These are phyloP conservation scores for Numida meleagris DNA, from an alignment of 2,113 vertebrate genomes.

Conservation along the genomic window DNA sequence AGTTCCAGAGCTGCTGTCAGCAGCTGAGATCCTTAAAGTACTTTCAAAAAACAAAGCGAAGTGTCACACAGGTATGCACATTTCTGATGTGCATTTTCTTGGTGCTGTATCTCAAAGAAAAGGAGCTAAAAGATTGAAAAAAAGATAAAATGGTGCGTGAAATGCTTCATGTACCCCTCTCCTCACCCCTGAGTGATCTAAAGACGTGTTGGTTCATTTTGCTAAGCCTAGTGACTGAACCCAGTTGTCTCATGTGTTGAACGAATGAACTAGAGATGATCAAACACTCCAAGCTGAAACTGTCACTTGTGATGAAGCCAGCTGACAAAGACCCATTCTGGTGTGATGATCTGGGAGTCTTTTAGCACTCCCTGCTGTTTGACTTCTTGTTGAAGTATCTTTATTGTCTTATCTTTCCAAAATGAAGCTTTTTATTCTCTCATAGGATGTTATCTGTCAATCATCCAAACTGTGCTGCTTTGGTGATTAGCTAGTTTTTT, in stretches of 20 bases:
- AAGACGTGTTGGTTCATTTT: background rate
- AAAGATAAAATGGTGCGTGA: background rate
- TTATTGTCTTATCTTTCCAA: background rate
- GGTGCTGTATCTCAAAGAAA: background rate
- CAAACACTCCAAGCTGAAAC: background rate
- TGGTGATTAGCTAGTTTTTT: background rate
- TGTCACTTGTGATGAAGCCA: background rate
- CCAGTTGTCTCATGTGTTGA: background rate
- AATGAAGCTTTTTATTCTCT: background rate
- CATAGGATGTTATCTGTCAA: background rate
- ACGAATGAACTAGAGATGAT: background rate
- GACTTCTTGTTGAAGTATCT: background rate
- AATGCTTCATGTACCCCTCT: background rate
- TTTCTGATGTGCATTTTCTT: background rate
- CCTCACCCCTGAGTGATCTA: background rate
- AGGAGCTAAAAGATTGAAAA: background rate
- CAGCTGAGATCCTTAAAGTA: background rate
- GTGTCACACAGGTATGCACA: background rate
- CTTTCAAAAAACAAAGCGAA: background rate
- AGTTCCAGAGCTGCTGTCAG: background rate
- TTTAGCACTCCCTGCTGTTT: conserved; percentile 5
- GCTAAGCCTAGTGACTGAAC: background rate
- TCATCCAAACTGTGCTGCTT: background rate
- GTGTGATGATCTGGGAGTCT: background rate
- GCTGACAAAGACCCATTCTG: background rate